Conservation (phyloP, 2,888 invertebrate species). For the Drosophila austrosaltans region DNA sequence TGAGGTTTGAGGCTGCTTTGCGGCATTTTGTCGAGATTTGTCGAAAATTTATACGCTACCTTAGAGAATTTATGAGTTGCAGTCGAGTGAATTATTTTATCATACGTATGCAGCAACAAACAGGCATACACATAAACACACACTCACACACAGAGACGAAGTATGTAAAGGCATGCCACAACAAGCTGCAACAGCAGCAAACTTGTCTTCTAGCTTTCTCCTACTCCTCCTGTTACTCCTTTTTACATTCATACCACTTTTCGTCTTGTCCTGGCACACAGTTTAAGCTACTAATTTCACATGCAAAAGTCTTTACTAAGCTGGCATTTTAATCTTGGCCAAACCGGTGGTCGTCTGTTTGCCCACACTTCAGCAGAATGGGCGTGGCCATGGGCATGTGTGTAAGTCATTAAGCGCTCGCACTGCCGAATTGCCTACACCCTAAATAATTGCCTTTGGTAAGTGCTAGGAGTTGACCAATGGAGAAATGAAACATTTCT, state of each 20-base stretch:
- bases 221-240: background rate
- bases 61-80: constrained; percentile 79
- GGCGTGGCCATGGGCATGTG: constrained; percentile 55
- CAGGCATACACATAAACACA: constrained; percentile 35
- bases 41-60: constrained; percentile 78
- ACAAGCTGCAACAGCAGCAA: constrained; percentile 58
- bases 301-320: constrained; percentile 79
- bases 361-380: constrained; percentile 15
- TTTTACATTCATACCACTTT: constrained; percentile 10
- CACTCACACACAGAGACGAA: constrained; percentile 15
- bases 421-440: constrained; percentile 73
- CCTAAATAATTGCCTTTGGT: constrained; percentile 65
- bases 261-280: constrained; percentile 30
- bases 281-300: constrained; percentile 78
- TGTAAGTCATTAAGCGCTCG: constrained; percentile 75
- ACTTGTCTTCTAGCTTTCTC: background rate
- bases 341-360: constrained; percentile 44
- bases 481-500: background rate
- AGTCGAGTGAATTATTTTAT: constrained; percentile 80
- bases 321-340: constrained; percentile 78
- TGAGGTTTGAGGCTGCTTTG: constrained; percentile 73
- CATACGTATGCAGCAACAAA: constrained; percentile 76
- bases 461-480: constrained; percentile 31
- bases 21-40: constrained; percentile 78
- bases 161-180: constrained; percentile 64